Conservation (phyloP, 1,140 invertebrate species). For the Drosophila arawakana region DNA sequence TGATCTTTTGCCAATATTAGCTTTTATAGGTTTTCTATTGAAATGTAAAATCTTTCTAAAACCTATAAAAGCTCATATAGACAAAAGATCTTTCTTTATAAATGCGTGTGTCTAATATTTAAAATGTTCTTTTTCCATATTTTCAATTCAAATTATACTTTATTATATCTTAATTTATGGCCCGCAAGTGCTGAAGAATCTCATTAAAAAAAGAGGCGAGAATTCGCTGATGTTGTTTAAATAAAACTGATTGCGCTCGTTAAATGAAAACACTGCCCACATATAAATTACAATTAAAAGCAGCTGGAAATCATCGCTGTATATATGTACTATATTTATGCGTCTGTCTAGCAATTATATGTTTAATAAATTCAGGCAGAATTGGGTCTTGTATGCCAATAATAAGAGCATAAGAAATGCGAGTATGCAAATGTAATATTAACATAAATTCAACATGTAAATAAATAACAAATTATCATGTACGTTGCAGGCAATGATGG, state of each 20-base stretch:
- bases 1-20: no score
- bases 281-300: constrained; percentile 30
- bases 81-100: no score
- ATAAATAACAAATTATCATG: not conserved
- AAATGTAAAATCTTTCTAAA: no score
- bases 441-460: constrained; percentile 3
- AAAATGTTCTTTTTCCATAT: no score
- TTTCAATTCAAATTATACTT: no score
- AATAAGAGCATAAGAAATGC: constrained; percentile 1
- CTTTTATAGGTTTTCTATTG: no score
- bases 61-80: no score
- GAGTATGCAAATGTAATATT: not conserved
- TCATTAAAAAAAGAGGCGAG: constrained; percentile 25
- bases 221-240: constrained; percentile 1
- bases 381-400: not conserved
- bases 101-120: no score
- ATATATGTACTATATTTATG: not conserved
- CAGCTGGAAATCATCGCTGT: constrained; percentile 20
- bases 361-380: constrained; percentile 3
- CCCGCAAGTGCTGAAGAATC: constrained; percentile 30
- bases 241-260: constrained; percentile 23
- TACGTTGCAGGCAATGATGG: not conserved
- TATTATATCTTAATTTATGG: not conserved
- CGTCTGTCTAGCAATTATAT: not conserved
- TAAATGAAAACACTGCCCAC: constrained; percentile 19